Base-by-base conservation (phyloP, 53 echinoderm and acorn worm genomes). In the Glandiceps talaboti region DNA sequence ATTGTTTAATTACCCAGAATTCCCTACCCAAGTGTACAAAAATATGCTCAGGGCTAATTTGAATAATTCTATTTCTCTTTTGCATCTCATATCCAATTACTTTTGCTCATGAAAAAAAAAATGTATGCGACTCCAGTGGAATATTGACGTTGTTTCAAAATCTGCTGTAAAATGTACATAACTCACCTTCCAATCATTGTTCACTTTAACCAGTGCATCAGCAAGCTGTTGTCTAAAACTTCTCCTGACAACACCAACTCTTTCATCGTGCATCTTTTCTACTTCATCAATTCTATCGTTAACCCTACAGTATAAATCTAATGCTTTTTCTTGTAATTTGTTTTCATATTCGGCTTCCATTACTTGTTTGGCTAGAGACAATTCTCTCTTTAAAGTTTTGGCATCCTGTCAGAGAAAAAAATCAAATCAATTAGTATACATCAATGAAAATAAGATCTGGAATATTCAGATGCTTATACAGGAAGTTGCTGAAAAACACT, bases 321-420 rank as follows among this genome's bases (percentile, higher is more conserved):
- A 85, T 14, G 97, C 89, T 79, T 97, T 97, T 79, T 97, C 97
- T 74, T 97, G 93, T 33, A 97, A 78, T 79, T 80, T 93, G 88
- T 93, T 97, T 79, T 97, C 97, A 80, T 97, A 97, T 33, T 97
- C 97, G 0, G 93, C 97, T 29, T 88, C 85, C 86, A 97, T 93
- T 73, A 97, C 93, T 81, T 97, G 97, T 76, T 89, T 90, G 1
- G 97, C 89, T 10, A 97, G 89, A 14, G 84, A 89, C 80, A 97
- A 80, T 74, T 97, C 93, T 76, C 97, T 74, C 79, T 97, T 97
- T 79, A 97, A 75, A 77, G 81, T 87, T 81, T 93, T 89, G 1
- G 97, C 91, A 85, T 93, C 97, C 97, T 97, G 78, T 1, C 79
- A 82, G 30, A 33, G 64, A 73, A 1, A 79, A 0, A 28, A 72